A percentile compares a stretch with the other conserved stretches of the same genome.
Evolutionary conservation across 2,113 vertebrate species (phyloP).

Genomic region (Neodon shergylaensis): DNA sequence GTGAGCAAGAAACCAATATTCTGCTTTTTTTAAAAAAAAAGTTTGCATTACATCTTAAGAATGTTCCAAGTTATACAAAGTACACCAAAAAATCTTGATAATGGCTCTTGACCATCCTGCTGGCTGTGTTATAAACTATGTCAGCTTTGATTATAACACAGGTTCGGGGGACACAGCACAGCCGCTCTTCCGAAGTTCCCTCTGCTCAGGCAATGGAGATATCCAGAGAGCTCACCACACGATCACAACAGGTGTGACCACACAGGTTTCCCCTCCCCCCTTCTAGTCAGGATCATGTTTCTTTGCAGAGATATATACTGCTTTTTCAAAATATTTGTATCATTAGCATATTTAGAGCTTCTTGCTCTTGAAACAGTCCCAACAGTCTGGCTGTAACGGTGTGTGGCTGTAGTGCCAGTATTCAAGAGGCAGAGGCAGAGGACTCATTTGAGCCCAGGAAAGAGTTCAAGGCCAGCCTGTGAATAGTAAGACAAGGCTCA

Average conservation of each 20-base stretch:
- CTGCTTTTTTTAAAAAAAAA: not conserved
- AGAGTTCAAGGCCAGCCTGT: not conserved
- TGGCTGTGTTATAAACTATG: not conserved
- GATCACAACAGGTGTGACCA: not conserved
- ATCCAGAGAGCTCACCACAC: not conserved
- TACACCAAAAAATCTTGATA: not conserved
- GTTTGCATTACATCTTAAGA: not conserved
- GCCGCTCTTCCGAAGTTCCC: not conserved
- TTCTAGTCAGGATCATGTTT: not conserved
- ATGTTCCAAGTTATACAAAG: constrained; percentile 28
- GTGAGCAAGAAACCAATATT: not conserved
- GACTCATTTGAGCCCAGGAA: not conserved
- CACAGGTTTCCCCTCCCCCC: not conserved
- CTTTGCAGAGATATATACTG: not conserved
- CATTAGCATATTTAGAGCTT: not conserved
- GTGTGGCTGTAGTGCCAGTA: not conserved
- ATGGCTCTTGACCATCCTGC: not conserved
- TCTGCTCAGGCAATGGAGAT: not conserved
- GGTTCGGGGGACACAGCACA: rapidly evolving
- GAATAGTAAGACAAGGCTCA: not conserved
- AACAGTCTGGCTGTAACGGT: not conserved
- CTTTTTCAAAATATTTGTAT: not conserved
- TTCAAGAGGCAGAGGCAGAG: not conserved
- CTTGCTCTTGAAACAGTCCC: not conserved
- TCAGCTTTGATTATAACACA: not conserved